These are phyloP conservation scores for Grantiella picta DNA, from an alignment of 2,113 vertebrate species.

Conservation along the genomic window DNA sequence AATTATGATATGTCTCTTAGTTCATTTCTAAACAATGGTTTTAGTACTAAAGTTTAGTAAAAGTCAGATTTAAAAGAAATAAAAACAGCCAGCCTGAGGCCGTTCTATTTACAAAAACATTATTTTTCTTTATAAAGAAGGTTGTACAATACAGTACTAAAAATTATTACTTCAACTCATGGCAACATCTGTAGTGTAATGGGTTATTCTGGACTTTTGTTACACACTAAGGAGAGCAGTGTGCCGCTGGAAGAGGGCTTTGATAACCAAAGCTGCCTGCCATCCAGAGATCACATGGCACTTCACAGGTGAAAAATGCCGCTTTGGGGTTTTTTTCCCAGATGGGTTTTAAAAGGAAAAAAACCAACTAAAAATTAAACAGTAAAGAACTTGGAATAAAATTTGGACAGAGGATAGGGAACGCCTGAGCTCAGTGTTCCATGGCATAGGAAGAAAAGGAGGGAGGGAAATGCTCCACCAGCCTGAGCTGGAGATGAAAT, in stretches of 20 bases:
- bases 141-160: not conserved
- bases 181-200: not conserved
- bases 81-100: not conserved
- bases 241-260: not conserved
- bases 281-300: not conserved
- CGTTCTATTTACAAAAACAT: not conserved
- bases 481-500: not conserved
- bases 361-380: not conserved
- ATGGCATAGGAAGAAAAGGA: not conserved
- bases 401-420: not conserved
- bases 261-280: not conserved
- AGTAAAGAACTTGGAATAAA: not conserved
- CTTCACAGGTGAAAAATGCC: not conserved
- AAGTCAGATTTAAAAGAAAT: not conserved
- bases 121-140: not conserved
- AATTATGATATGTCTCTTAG: not conserved
- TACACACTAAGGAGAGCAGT: not conserved
- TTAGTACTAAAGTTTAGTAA: not conserved
- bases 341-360: not conserved
- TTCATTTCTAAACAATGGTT: not conserved
- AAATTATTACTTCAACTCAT: not conserved
- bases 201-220: not conserved
- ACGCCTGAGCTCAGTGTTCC: not conserved
- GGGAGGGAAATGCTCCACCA: not conserved
- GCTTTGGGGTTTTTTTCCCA: not conserved